phyloP scores from a whole-genome alignment of 1,140 invertebrate genomes.

The Hyphantria cunea region DNA sequence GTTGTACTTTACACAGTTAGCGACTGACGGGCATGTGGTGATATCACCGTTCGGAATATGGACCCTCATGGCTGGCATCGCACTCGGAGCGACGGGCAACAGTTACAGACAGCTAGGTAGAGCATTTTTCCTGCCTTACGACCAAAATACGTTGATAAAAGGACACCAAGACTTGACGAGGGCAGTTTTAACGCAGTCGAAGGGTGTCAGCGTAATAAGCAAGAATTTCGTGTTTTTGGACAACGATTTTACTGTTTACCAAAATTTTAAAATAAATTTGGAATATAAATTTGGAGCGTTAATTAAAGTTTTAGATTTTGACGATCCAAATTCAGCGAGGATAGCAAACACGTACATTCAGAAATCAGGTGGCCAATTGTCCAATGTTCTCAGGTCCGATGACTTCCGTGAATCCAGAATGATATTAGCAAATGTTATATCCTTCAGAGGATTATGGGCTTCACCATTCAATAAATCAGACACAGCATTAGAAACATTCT shows the following conservation, averaged over 20 bases:
- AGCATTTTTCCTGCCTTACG: slow-evolving; percentile 58
- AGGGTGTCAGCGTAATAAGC: slow-evolving; percentile 56
- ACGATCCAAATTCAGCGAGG: slow-evolving; percentile 53
- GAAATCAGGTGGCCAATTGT: slow-evolving; percentile 58
- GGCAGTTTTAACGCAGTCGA: slow-evolving; percentile 47
- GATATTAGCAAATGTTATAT: slow-evolving; percentile 89
- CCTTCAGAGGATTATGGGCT: slow-evolving; percentile 92
- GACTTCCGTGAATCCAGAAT: slow-evolving; percentile 84
- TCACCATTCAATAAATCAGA: slow-evolving; percentile 84
- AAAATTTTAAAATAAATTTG: slow-evolving; percentile 46
- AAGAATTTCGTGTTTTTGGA: slow-evolving; percentile 71
- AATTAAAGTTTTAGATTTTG: slow-evolving; percentile 61
- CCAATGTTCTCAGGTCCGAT: slow-evolving; percentile 65
- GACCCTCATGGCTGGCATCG: slow-evolving; percentile 64
- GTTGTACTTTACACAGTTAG: slow-evolving; percentile 55
- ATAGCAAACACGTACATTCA: slow-evolving; percentile 60
- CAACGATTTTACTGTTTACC: slow-evolving; percentile 53
- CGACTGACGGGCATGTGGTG: slow-evolving; percentile 62
- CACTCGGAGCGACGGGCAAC: slow-evolving; percentile 58
- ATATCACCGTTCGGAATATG: slow-evolving; percentile 75
- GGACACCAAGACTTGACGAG: slow-evolving; percentile 62
- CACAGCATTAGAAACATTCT: slow-evolving; percentile 83
- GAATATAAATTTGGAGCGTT: slow-evolving; percentile 56
- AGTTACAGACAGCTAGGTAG: slow-evolving; percentile 47
- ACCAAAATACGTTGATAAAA: slow-evolving; percentile 43